Conservation (phyloP, 1,140 invertebrate species). For the Sminthurinus signatus region DNA sequence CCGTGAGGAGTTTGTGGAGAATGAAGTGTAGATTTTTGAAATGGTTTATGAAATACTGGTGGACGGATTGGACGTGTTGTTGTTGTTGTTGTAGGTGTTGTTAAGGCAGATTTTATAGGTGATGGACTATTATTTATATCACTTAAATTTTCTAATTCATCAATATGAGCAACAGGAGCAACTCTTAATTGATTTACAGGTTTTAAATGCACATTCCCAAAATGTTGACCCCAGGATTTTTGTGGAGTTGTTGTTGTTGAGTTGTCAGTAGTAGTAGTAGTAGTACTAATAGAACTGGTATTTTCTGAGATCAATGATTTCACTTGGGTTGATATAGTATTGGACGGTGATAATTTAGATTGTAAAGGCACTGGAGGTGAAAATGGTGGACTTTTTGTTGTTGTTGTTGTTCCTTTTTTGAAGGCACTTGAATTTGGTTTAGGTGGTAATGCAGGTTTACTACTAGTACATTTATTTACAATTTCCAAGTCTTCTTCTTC, state of each 20-base stretch:
- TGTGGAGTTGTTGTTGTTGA: not conserved
- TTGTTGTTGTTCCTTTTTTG: not conserved
- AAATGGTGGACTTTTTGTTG: no score
- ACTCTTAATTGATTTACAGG: not conserved
- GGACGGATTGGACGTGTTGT: not conserved
- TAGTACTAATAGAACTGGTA: not conserved
- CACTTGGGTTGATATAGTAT: not conserved
- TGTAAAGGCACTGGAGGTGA: no score
- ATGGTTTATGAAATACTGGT: no score
- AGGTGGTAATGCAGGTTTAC: conserved; percentile 6
- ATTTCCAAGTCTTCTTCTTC: no score
- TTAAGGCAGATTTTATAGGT: not conserved
- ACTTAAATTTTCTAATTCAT: conserved; percentile 8
- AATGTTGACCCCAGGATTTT: not conserved
- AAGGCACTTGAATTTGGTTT: not conserved
- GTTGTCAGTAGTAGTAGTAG: not conserved
- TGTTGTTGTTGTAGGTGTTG: not conserved
- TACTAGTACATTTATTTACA: no score
- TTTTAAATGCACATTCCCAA: not conserved
- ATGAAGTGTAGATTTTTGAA: not conserved
- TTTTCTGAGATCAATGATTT: not conserved
- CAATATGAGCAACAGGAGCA: conserved; percentile 3
- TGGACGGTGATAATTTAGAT: no score
- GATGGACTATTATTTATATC: not conserved
- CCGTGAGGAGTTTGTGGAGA: no score